Base-by-base conservation (phyloP, 2,888 invertebrate species). In the Agonum fuliginosum region DNA sequence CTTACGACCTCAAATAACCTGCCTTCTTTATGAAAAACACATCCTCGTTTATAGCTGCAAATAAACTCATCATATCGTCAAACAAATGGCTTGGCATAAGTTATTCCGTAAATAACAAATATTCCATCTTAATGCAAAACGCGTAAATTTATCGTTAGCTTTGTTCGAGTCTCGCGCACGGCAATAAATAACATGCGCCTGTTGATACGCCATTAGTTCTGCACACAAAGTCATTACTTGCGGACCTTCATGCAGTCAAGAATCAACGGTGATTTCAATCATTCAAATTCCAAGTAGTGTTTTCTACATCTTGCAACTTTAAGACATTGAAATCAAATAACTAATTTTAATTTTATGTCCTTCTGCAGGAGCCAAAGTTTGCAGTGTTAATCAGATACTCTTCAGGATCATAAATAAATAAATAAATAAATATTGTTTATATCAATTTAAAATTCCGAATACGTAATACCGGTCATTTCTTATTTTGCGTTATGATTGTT, bases 71-170 rank as follows among this genome's bases (percentile, higher is more conserved):
- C 73, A 73, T 58, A 27, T 58, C 58, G 37, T 5, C 30, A 30
- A 58, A 73, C 62, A 73, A 73, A 73, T 58, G 22, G 41, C 70
- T 24, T 5, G 14, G 43, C 62, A 73, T 73, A 14, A 58, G 24
- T 73, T 73, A 73, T 73, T 46, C 70, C 24, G 46, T 43, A 46
- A 70, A 70, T 54, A 72, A 51, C 20, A 54, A 37, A 72, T 51
- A 72, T 58, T 30, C 72, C 20, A 20, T 54, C 34, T 72, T 43
- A 37, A 75, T 67, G 75, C 34, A 67, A 67, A 67, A 34, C 67
- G 48, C 27, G 48, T 48, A 67, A 75, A 75, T 75, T 75, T 75
- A 75, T 75, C 46, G 74, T 65, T 65, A 65, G 74, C 74, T 65
- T 75, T 75, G 67, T 75, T 75, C 46, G 65, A 65, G 41, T 48